phyloP scores from a whole-genome alignment of 2,888 invertebrate genomes.

The Leptarthrus brevirostris region DNA sequence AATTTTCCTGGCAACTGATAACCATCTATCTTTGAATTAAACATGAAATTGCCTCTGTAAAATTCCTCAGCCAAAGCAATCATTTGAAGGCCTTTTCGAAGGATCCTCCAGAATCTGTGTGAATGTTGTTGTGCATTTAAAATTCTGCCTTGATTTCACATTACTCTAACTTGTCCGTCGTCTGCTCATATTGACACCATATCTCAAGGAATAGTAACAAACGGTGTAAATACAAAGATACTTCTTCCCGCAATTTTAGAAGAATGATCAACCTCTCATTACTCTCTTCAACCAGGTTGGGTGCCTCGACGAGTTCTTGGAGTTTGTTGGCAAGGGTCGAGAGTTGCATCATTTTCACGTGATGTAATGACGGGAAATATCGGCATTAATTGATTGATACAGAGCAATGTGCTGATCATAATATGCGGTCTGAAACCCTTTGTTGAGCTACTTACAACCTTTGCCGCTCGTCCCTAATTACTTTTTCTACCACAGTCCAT shows the following conservation, averaged over 20 bases:
- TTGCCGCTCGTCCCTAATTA: conserved; percentile 83
- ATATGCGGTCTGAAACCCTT: conserved; percentile 85
- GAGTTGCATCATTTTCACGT: conserved; percentile 80
- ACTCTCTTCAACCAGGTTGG: conserved; percentile 79
- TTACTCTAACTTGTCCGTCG: conserved; percentile 78
- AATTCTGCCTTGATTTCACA: conserved; percentile 91
- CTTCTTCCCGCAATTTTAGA: conserved; percentile 79
- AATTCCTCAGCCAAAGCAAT: conserved; percentile 86
- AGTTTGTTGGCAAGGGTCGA: conserved; percentile 78
- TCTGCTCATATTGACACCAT: conserved; percentile 80
- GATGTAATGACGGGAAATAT: conserved; percentile 85
- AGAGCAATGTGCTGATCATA: conserved; percentile 86
- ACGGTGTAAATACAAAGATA: conserved; percentile 78
- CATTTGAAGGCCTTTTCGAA: conserved; percentile 83
- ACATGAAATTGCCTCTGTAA: conserved; percentile 82
- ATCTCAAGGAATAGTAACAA: conserved; percentile 81
- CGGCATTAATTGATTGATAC: conserved; percentile 82
- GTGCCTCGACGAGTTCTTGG: conserved; percentile 79
- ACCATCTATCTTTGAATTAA: conserved; percentile 83
- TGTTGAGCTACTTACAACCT: conserved; percentile 88
- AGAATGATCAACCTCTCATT: conserved; percentile 79
- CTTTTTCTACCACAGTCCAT: conserved; percentile 84
- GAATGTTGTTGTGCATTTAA: conserved; percentile 82
- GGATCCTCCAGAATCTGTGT: conserved; percentile 77
- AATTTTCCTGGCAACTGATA: conserved; percentile 73